Conservation (phyloP, 2,888 invertebrate genomes). For the Actias luna region DNA sequence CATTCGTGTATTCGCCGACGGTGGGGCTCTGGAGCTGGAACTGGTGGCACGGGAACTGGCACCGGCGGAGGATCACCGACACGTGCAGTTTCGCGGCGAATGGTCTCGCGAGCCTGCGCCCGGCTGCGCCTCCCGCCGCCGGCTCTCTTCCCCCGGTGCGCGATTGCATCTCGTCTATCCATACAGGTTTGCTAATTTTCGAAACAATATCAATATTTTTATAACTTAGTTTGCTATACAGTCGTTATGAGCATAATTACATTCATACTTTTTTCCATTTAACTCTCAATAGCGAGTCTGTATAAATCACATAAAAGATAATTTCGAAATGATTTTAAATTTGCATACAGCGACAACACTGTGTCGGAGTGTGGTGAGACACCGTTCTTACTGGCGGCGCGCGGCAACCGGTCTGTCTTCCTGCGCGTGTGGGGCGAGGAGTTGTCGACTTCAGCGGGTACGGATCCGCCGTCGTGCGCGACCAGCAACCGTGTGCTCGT, state of each 20-base stretch:
- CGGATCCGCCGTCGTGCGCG: conserved; percentile 86
- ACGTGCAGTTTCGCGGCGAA: conserved; percentile 88
- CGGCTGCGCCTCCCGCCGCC: conserved; percentile 46
- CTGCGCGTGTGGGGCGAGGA: conserved; percentile 92
- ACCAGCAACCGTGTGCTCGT: conserved; percentile 90
- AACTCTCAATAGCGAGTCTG: background rate
- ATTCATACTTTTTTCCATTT: background rate
- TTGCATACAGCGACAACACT: conserved; percentile 35
- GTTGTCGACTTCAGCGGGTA: conserved; percentile 84
- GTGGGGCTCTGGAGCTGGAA: conserved; percentile 86
- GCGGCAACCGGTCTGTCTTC: conserved; percentile 90
- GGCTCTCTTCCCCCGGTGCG: conserved; percentile 52
- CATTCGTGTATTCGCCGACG: conserved; percentile 46
- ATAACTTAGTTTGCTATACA: background rate
- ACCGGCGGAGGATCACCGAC: conserved; percentile 90
- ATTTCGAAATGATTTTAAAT: background rate
- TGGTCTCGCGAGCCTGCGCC: conserved; percentile 53
- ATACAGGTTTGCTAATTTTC: conserved; percentile 43
- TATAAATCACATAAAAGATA: background rate
- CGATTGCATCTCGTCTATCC: conserved; percentile 60
- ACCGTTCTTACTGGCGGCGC: conserved; percentile 90
- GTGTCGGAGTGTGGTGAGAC: conserved; percentile 85
- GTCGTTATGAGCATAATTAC: background rate
- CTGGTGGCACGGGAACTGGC: conserved; percentile 88
- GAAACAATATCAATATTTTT: background rate